Base-by-base conservation (phyloP, 2,113 vertebrate genomes). In the Caracal caracal region DNA sequence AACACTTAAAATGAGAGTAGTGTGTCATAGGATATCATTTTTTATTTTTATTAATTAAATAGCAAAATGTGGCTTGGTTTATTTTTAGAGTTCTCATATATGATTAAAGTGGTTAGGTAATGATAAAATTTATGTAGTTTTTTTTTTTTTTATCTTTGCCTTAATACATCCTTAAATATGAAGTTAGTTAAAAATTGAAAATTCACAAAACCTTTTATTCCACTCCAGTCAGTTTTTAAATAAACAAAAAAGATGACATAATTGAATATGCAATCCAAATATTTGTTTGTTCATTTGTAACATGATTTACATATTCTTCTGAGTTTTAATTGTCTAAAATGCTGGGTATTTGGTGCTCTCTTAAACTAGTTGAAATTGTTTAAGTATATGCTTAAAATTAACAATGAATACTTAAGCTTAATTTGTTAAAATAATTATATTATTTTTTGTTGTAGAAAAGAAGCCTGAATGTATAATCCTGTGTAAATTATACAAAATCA, bases 101-200 rank as follows among this genome's bases (percentile, higher is more conserved):
- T 68, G 68, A 88, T 47, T 90, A 30, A 93, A 84, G 26, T 96
- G 28, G 3, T 53, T 88, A 71, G 63, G 5, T 92, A 35, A 66
- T 88, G 26, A 84, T 59, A 85, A 89, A 95, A 85, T 4, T 66
- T 75, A 56, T 51, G 26, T 76, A 19, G 24, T 81, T 92, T 91
- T 81, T 75, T 90, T 59, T 12, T 49, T 75, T 90, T 59, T 12
- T 49, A 56, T 56, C 40, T 94, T 96, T 81, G 20, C 70, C 47
- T 97, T 95, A 47, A 70, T 76, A 81, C 11, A 89, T 82, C 65
- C 40, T 78, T 43, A 95, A 92, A 90, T 30, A 22, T 84, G 11
- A 90, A 88, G 49, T 53, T 68, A 93, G 22, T 84, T 92, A 59
- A 56, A 90, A 59, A 87, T 13, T 0, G 0, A 95, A 93, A 94